Percentiles rank a stretch among this genome's conserved stretches.
These are phyloP conservation scores for Oxyura jamaicensis DNA, from an alignment of 2,113 vertebrate species.

Conservation along the genomic window DNA sequence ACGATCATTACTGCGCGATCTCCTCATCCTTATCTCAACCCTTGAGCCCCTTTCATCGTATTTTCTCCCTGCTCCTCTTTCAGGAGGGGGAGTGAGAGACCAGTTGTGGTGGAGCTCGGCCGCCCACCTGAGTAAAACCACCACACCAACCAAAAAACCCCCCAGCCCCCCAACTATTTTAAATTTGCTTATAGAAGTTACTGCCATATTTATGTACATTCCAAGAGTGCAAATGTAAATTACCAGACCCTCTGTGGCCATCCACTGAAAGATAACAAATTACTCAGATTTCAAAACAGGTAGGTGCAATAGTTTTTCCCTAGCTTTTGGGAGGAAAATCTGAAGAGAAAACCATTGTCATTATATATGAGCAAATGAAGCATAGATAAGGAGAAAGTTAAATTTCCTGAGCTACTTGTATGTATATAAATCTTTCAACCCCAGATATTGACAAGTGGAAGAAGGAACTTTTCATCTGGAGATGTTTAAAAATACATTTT, in stretches of 20 bases:
- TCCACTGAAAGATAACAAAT: neutral
- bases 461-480: neutral
- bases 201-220: neutral
- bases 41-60: too few species aligned
- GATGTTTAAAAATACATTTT: neutral
- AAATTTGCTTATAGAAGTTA: neutral
- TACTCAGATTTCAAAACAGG: neutral
- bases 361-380: conserved; percentile 11
- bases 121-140: too few species aligned
- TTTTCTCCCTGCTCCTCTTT: too few species aligned
- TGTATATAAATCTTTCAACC: neutral
- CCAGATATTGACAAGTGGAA: neutral
- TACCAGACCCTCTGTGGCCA: neutral
- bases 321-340: neutral
- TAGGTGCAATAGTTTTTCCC: neutral
- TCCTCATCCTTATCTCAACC: too few species aligned
- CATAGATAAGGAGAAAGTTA: neutral
- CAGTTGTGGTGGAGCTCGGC: too few species aligned
- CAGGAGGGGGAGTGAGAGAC: too few species aligned
- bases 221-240: neutral
- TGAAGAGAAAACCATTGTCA: neutral
- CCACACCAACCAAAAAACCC: too few species aligned
- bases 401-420: neutral
- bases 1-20: too few species aligned
- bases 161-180: neutral